Base-by-base conservation (phyloP, 2,113 vertebrate genomes). In the Gopherus flavomarginatus region DNA sequence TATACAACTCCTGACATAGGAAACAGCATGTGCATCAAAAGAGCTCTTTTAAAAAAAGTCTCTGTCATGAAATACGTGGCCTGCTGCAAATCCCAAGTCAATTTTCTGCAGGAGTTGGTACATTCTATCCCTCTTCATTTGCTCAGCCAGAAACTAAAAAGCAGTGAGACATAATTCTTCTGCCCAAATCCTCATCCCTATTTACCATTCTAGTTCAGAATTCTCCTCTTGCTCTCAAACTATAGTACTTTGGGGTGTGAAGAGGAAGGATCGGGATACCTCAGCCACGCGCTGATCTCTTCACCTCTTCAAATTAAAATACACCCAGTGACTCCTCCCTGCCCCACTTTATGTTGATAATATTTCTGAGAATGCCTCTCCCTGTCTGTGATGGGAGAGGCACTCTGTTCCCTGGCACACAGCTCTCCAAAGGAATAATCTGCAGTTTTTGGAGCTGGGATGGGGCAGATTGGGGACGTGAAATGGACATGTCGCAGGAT, bases 11-110 rank as follows among this genome's bases (percentile, higher is more conserved):
- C 85, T 87, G 86, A 0, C n/a, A 69, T 27, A 78, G 44, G 42
- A 78, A 75, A 47, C 13, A 5, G 81, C 89, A 16, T 24, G 85
- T 92, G 62, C 90, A 94, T 31, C 90, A 93, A 83, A 95, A 59
- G 83, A 92, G 88, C 92, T 93, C 87, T 85, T 90, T 94, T 91
- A 26, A 81, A 79, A 80, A 89, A 1, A 26, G n/a, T 84, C n/a
- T 35, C 88, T 87, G 1, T 87, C 94, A 86, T 69, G 31, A 57
- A 57, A 4, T 52, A 54, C 5, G 8, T 72, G 77, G 31, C 52
- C 42, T n/a, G 49, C n/a, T 17, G 11, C 69, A 57, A 49, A 8
- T 81, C 19, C 31, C 50, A 72, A 31, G 31, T 53, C 16, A 10
- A 72, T 90, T 95, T 95, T 65, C 53, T 82, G 44, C 72, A 87